Base-by-base conservation (phyloP, 2,888 invertebrate genomes). In the Brachypterus glaber region DNA sequence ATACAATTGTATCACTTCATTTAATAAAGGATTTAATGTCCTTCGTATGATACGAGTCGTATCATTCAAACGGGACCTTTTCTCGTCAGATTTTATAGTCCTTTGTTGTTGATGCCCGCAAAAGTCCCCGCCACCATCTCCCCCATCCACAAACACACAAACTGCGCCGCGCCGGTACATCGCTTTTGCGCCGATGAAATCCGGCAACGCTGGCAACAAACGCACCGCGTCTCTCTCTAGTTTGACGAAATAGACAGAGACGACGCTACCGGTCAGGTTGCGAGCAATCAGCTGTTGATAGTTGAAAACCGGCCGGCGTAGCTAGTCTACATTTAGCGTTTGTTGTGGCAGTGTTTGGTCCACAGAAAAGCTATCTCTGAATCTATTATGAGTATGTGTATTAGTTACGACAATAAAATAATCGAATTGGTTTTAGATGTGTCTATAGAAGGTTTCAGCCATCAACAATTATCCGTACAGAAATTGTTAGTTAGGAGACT, bases 311-410 rank as follows among this genome's bases (percentile, higher is more conserved):
- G 59, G 58, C 62, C 61, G 58, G 59, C 55, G 37, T 39, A 32
- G 41, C 50, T 59, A 60, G 62, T 62, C 57, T 55, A 52, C 55
- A 51, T 55, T 54, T 54, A 57, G 57, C 62, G 59, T 58, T 58
- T 54, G 48, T 45, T 42, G 50, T 49, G 45, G 48, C 47, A 50
- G 41, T 48, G 46, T 45, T 41, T 36, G 51, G 50, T 50, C 48
- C 48, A 49, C 48, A 47, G 41, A 45, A 5, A 4, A 27, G 12
- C 21, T 21, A 9, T 21, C 21, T 9, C 9, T 18, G 29, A 41
- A 38, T 43, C 31, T 48, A 45, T 47, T 43, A 52, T 49, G 51
- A 57, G 51, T 59, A 59, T 62, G 58, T 59, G 60, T 53, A 58
- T 62, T 70, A 65, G 67, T 52, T 53, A 53, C 55, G 51, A 55